Evolutionary conservation across 2,113 vertebrate genomes (phyloP).

Genomic region (Pycnonotus jocosus): DNA sequence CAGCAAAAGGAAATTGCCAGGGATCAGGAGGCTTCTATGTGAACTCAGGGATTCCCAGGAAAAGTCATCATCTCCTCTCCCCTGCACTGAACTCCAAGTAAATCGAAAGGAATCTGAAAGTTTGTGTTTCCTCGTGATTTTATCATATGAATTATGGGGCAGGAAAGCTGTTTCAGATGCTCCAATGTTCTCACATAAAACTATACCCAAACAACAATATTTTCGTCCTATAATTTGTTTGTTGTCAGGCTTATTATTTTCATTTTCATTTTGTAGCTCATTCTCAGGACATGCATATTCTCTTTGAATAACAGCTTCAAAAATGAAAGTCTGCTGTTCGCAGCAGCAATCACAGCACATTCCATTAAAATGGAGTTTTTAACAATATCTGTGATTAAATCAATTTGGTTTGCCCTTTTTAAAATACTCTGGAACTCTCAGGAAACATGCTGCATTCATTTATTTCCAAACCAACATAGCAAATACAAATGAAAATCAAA

Average conservation of each 20-base stretch:
- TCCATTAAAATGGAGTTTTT: slow-evolving; percentile 3
- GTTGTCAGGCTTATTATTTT: not conserved
- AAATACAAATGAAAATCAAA: slow-evolving; percentile 47
- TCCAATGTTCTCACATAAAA: not conserved
- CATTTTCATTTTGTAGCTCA: not conserved
- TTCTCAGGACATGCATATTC: not conserved
- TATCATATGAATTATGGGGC: not conserved
- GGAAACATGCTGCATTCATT: slow-evolving; percentile 2
- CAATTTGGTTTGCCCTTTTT: slow-evolving; percentile 43
- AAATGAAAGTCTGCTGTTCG: not conserved
- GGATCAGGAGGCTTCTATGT: not conserved
- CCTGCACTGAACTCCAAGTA: not conserved
- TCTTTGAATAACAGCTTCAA: not conserved
- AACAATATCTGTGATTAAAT: slow-evolving; percentile 30
- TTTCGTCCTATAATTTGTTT: not conserved
- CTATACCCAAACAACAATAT: not conserved
- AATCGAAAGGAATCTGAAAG: not conserved
- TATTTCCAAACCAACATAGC: not conserved
- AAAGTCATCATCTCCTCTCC: not conserved
- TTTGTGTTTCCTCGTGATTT: not conserved
- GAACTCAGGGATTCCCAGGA: not conserved
- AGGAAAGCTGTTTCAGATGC: not conserved
- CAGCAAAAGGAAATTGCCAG: not conserved
- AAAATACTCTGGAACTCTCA: slow-evolving; percentile 12
- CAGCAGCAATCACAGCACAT: slow-evolving; percentile 22